Base-by-base conservation (phyloP, 2,113 vertebrate genomes). In the Labrus mixtus region DNA sequence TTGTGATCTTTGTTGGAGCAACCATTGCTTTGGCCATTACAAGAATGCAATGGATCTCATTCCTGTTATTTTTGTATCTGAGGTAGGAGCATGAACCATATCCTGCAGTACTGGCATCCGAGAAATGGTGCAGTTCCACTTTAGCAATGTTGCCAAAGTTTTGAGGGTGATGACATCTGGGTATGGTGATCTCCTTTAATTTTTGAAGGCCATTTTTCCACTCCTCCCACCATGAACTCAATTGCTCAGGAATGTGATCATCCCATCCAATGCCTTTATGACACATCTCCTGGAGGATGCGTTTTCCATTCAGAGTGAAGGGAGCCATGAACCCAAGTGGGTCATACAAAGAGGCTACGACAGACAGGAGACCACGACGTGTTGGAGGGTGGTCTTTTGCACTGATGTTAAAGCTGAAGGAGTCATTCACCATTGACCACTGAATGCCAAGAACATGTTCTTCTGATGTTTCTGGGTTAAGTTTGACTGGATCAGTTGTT, bases 141-240 rank as follows among this genome's bases (percentile, higher is more conserved):
- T 19, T 51, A 8, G 20, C 17, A 8, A 51, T 51, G 17, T 8
- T 51, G 2, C n/a, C 17, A 20, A 51, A 51, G 17, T 51, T 20
- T n/a, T n/a, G 15, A 7, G 50, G 50, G 50, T 51, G n/a, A 19
- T 51, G 20, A 51, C 50, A 51, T 51, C 50, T 51, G 17, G 50
- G 50, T 5, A 51, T 51, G 7, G 65, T 11, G 10, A 68, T 12
- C 5, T 25, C 6, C 3, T 63, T 73, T 4, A 75, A 10, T 1
- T 1, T 8, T 6, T 67, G 41, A 13, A 67, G 36, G 48, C 55
- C 73, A 0, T 11, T 10, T 11, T 39, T 53, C 79, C 67, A 76
- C 3, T 75, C 36, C 62, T 76, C 68, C 80, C 80, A 68, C 29
- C 43, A 22, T 64, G 41, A 1, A 1, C 8, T 6, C 0, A 72